Evolutionary conservation across 2,888 invertebrate genomes (phyloP).

Genomic region (Pimpla rufipes): DNA sequence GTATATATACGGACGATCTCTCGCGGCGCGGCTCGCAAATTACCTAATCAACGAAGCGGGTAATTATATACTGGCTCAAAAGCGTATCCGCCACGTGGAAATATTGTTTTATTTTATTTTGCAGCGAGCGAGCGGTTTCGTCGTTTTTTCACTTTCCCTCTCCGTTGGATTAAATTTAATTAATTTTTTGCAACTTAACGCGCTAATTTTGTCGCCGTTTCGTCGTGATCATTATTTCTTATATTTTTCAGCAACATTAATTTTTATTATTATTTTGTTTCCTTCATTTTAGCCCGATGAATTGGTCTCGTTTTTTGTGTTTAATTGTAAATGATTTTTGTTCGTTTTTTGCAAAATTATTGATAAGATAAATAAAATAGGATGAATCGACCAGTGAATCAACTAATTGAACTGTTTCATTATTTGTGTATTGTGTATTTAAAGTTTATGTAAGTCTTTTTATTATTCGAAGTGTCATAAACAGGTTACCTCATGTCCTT

Average conservation of each 20-base stretch:
- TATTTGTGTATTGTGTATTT: too few species aligned
- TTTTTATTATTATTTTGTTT: neutral
- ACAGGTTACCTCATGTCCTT: too few species aligned
- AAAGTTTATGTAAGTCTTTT: too few species aligned
- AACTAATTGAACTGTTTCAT: too few species aligned
- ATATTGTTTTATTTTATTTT: neutral
- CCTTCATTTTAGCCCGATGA: too few species aligned
- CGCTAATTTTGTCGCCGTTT: too few species aligned
- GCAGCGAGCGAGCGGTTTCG: neutral
- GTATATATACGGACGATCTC: neutral
- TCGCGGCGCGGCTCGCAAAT: conserved; percentile 47
- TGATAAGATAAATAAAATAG: too few species aligned
- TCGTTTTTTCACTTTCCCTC: neutral
- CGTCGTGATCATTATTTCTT: neutral
- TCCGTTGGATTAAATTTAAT: neutral
- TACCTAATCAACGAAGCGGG: conserved; percentile 53
- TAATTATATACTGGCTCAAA: conserved; percentile 39
- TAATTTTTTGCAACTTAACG: neutral
- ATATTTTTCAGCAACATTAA: neutral
- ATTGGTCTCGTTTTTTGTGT: too few species aligned
- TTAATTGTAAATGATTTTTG: too few species aligned
- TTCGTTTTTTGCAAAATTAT: too few species aligned
- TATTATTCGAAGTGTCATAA: neutral
- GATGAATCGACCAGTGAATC: too few species aligned
- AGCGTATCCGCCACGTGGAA: neutral